These are phyloP conservation scores for Leptopilina myrica DNA, from an alignment of 2,888 invertebrate species.

Conservation along the genomic window DNA sequence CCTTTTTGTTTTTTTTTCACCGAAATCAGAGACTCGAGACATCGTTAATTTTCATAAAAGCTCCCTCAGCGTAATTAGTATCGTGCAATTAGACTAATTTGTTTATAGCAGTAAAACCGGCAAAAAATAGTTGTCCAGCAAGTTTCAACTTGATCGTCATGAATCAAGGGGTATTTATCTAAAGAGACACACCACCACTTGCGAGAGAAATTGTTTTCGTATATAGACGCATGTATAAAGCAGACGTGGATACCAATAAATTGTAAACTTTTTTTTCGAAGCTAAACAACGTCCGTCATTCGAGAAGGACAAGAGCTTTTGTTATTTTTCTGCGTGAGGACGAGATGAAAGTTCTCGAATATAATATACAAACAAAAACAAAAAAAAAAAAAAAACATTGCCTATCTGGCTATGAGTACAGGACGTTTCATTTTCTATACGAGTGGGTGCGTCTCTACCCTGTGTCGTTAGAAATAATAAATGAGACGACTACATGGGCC, in stretches of 20 bases:
- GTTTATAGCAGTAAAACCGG: not conserved
- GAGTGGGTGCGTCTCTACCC: slow-evolving; percentile 63
- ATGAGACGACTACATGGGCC: slow-evolving; percentile 67
- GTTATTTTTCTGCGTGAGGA: slow-evolving; percentile 27
- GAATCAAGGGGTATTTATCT: slow-evolving; percentile 10
- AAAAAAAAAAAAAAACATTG: slow-evolving; percentile 10
- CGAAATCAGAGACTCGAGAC: no score
- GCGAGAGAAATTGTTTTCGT: no score
- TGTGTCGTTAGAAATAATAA: slow-evolving; percentile 68
- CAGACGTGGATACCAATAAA: not conserved
- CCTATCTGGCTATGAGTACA: slow-evolving; percentile 18
- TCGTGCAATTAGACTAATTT: slow-evolving; percentile 14
- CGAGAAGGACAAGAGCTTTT: slow-evolving; percentile 44
- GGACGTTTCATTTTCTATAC: slow-evolving; percentile 42
- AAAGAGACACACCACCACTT: not conserved
- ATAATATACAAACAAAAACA: no score
- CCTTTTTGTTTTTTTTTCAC: no score
- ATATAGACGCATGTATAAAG: no score
- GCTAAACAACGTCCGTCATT: not conserved
- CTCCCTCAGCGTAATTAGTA: not conserved
- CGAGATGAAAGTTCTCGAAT: slow-evolving; percentile 20
- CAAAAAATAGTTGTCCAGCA: slow-evolving; percentile 11
- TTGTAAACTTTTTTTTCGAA: slow-evolving; percentile 8
- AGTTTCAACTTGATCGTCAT: slow-evolving; percentile 5
- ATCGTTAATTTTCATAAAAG: slow-evolving; percentile 23